Evolutionary conservation across 2,113 vertebrate genomes (phyloP).

Genomic region (Loxodonta africana): DNA sequence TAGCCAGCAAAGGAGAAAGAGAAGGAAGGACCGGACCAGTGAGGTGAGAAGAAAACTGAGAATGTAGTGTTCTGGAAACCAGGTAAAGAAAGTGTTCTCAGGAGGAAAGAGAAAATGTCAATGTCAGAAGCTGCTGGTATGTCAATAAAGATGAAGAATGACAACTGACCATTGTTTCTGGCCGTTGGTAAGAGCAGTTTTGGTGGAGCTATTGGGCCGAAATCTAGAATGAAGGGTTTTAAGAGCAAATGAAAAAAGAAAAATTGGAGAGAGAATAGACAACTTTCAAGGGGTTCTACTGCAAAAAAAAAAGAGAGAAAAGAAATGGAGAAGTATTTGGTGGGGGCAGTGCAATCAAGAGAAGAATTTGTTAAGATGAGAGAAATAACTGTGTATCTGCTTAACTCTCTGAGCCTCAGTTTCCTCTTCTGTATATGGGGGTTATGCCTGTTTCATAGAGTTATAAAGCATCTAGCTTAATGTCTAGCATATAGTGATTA

Average conservation of each 20-base stretch:
- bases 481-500: not conserved
- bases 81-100: not conserved
- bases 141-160: not conserved
- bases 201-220: not conserved
- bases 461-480: not conserved
- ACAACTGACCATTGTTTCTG: not conserved
- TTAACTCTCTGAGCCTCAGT: not conserved
- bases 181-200: not conserved
- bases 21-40: not conserved
- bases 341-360: not conserved
- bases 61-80: not conserved
- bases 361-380: not conserved
- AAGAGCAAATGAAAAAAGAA: conserved; percentile 40
- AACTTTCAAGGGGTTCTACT: not conserved
- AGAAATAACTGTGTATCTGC: not conserved
- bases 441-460: not conserved
- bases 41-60: not conserved
- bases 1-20: not conserved
- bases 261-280: not conserved
- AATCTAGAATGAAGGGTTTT: not conserved
- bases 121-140: not conserved
- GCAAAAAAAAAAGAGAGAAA: not conserved
- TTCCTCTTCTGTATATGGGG: too few species aligned
- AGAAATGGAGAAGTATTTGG: not conserved
- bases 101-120: not conserved